Evolutionary conservation across 2,888 invertebrate genomes (phyloP).

Genomic region (Dusona sp.): DNA sequence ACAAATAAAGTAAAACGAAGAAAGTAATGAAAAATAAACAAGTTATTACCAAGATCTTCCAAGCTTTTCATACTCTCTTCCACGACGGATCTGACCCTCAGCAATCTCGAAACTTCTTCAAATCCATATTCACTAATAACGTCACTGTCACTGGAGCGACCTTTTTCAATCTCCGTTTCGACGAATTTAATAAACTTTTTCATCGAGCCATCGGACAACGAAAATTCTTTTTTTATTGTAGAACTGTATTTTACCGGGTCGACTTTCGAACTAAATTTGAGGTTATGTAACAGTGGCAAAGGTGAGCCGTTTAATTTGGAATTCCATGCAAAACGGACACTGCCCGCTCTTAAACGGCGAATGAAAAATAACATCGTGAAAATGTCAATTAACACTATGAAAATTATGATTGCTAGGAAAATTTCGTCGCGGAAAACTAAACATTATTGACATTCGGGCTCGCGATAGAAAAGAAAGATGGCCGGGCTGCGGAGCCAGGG

Average conservation of each 20-base stretch:
- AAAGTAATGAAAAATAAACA: too few relatives aligned
- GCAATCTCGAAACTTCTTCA: constrained; percentile 76
- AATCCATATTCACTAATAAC: constrained; percentile 64
- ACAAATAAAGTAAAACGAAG: background rate
- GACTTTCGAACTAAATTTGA: constrained; percentile 36
- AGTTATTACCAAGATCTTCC: constrained; percentile 87
- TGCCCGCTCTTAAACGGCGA: constrained; percentile 41
- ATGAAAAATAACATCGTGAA: constrained; percentile 53
- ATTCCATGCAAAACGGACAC: background rate
- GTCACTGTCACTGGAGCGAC: constrained; percentile 29
- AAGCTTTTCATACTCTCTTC: constrained; percentile 88
- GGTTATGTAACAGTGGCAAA: constrained; percentile 50
- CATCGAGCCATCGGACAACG: constrained; percentile 61
- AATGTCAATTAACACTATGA: background rate
- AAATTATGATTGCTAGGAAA: background rate
- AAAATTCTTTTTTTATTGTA: constrained; percentile 24
- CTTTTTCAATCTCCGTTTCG: constrained; percentile 64
- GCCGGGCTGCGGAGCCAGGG: background rate
- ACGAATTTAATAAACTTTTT: constrained; percentile 75
- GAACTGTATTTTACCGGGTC: constrained; percentile 10
- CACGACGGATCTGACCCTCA: constrained; percentile 87
- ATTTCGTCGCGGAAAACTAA: background rate
- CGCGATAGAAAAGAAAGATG: background rate
- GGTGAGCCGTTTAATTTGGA: constrained; percentile 14
- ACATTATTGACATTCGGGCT: constrained; percentile 13